Evolutionary conservation across 2,113 vertebrate genomes (phyloP).

Genomic region (Scomber japonicus): DNA sequence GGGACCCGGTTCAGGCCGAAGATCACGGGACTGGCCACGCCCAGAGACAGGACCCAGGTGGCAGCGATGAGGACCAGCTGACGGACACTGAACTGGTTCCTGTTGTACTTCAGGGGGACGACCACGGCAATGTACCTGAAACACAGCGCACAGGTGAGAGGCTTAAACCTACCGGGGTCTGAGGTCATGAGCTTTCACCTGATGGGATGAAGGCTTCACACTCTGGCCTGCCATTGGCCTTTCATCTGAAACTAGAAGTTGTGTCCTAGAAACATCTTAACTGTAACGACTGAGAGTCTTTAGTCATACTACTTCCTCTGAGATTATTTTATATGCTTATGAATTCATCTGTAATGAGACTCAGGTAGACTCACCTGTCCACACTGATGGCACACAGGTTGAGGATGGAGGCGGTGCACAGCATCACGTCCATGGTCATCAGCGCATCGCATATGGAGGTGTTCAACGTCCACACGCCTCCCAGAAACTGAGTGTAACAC

Average conservation of each 20-base stretch:
- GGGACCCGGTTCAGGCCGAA: conserved; percentile 84
- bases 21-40: conserved; percentile 83
- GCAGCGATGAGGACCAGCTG: conserved; percentile 82
- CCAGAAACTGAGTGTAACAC: conserved; percentile 77
- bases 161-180: too few species aligned
- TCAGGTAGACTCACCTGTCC: conserved; percentile 78
- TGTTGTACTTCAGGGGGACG: conserved; percentile 85
- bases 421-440: conserved; percentile 89
- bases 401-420: conserved; percentile 87
- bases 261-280: too few species aligned
- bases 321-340: too few species aligned
- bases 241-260: too few species aligned
- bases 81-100: conserved; percentile 84
- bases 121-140: conserved; percentile 84
- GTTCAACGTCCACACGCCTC: conserved; percentile 85
- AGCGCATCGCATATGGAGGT: conserved; percentile 83
- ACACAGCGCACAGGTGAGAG: background rate
- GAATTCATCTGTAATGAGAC: background rate
- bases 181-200: too few species aligned
- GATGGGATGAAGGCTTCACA: too few species aligned
- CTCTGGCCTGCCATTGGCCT: too few species aligned
- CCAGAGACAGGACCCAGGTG: conserved; percentile 84
- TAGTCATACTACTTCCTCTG: too few species aligned
- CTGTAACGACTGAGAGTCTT: too few species aligned
- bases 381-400: conserved; percentile 88